Evolutionary conservation across 2,113 vertebrate species (phyloP).

Genomic region (Amphiprion ocellaris): DNA sequence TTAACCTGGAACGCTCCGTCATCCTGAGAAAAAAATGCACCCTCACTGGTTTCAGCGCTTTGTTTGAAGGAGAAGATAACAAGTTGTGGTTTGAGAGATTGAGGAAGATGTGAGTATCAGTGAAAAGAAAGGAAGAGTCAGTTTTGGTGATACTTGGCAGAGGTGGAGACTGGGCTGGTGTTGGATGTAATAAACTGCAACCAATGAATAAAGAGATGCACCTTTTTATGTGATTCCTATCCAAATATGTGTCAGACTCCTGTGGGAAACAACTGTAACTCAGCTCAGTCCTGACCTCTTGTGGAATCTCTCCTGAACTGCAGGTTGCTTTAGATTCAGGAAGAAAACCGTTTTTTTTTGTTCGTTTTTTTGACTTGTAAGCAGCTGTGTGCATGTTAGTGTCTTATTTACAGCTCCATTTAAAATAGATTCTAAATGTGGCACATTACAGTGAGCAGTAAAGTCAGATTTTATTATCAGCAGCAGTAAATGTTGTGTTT

Average conservation of each 20-base stretch:
- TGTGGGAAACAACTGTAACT: constrained; percentile 5
- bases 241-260: neutral
- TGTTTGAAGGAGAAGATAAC: constrained; percentile 35
- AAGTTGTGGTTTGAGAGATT: neutral
- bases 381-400: no score
- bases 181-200: neutral
- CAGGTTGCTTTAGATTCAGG: constrained; percentile 23
- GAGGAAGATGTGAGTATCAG: constrained; percentile 8
- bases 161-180: neutral
- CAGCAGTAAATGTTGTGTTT: no score
- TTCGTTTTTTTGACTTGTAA: no score
- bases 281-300: constrained; percentile 63
- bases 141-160: neutral
- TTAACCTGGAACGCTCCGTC: constrained; percentile 57
- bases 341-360: no score
- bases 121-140: neutral
- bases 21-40: constrained; percentile 58
- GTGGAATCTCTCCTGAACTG: constrained; percentile 50
- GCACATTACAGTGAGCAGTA: neutral
- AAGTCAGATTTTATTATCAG: neutral
- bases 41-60: constrained; percentile 66
- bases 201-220: neutral
- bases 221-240: neutral
- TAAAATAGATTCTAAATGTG: no score
- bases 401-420: neutral